Conservation (phyloP, 2,888 invertebrate genomes). For the Andrena dorsata region DNA sequence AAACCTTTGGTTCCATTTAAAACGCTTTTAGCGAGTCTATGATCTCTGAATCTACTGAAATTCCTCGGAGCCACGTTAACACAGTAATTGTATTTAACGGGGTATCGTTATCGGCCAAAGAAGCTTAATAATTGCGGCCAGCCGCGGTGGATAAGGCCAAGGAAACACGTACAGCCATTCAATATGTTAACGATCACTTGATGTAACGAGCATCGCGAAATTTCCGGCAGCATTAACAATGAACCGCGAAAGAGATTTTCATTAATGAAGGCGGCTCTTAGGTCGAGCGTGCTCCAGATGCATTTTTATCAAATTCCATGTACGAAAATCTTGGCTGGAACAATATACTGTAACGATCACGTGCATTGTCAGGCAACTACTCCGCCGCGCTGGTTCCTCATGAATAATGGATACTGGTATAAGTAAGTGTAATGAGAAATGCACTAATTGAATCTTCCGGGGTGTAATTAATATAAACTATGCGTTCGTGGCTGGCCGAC, state of each 20-base stretch:
- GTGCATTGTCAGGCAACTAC: conserved; percentile 75
- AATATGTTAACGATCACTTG: conserved; percentile 30
- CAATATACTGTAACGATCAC: conserved; percentile 58
- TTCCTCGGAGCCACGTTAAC: not conserved
- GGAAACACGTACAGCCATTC: conserved; percentile 4
- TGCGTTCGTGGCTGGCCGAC: conserved; percentile 74
- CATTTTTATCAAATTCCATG: conserved; percentile 45
- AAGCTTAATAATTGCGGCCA: not conserved
- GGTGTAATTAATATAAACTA: conserved; percentile 83
- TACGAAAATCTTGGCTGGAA: conserved; percentile 31
- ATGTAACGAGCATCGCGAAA: conserved; percentile 28
- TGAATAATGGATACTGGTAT: conserved; percentile 82
- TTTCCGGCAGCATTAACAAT: conserved; percentile 35
- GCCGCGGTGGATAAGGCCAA: conserved; percentile 4
- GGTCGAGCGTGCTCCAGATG: conserved; percentile 32
- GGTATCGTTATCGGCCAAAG: not conserved
- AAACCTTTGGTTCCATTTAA: too few relatives aligned
- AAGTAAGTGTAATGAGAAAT: conserved; percentile 84
- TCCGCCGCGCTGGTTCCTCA: conserved; percentile 74
- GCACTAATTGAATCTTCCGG: conserved; percentile 84
- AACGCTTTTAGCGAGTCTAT: not conserved
- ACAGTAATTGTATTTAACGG: conserved; percentile 5
- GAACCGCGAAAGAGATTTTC: conserved; percentile 38
- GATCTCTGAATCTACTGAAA: not conserved
- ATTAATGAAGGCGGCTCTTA: conserved; percentile 26